phyloP scores from a whole-genome alignment of 30 jellyfish, hydroid and myxozoan genomes.

The Turritopsis dohrnii region DNA sequence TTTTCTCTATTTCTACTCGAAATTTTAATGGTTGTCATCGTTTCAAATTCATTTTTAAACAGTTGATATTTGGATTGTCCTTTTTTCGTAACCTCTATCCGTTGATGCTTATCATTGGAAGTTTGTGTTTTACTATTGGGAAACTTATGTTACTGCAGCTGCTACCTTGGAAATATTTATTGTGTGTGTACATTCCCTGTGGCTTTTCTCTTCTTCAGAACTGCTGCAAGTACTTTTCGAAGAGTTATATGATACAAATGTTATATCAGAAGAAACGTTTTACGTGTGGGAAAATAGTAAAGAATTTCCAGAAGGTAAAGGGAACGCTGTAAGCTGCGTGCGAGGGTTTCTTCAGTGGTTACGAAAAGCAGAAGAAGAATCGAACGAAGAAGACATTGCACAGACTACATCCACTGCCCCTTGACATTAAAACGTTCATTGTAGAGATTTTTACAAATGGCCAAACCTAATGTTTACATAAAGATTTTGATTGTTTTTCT shows the following conservation, averaged over 20 bases:
- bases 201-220: conserved; percentile 23
- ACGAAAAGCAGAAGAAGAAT: conserved; percentile 38
- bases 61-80: too few relatives aligned
- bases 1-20: too few relatives aligned
- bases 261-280: conserved; percentile 47
- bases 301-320: conserved; percentile 72
- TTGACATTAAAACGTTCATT: background rate
- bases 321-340: conserved; percentile 48
- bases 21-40: too few relatives aligned
- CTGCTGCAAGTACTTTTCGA: conserved; percentile 42
- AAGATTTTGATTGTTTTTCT: background rate
- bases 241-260: conserved; percentile 53
- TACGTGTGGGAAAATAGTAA: conserved; percentile 50
- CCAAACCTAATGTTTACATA: background rate
- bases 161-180: too few relatives aligned
- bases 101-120: background rate
- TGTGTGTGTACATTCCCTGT: background rate
- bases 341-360: conserved; percentile 60
- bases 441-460: background rate
- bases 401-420: background rate
- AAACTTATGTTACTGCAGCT: background rate
- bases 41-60: too few relatives aligned
- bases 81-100: too few relatives aligned
- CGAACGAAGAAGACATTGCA: conserved; percentile 33
- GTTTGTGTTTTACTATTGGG: background rate